Percentiles rank a stretch among this genome's conserved stretches.
Evolutionary conservation across 2,113 vertebrate species (phyloP).

Genomic region (Madoqua kirkii): DNA sequence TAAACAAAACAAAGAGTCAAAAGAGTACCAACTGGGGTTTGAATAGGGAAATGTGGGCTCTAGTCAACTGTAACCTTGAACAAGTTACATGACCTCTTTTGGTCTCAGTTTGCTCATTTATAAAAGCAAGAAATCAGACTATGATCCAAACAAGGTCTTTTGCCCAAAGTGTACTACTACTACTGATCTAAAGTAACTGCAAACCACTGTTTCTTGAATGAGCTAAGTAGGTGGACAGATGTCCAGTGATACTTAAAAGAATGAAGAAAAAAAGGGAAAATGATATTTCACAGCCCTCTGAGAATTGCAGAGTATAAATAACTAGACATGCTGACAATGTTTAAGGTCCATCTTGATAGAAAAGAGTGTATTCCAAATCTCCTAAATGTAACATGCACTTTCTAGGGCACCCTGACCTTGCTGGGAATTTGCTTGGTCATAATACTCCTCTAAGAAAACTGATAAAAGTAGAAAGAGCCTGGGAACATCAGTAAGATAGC

Average conservation of each 20-base stretch:
- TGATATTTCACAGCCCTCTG: constrained; percentile 14
- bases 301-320: constrained; percentile 43
- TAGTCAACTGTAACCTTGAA: neutral
- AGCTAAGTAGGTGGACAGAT: constrained; percentile 36
- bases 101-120: constrained; percentile 38
- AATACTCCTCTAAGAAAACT: constrained; percentile 52
- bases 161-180: neutral
- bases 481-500: constrained; percentile 45
- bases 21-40: neutral
- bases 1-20: neutral
- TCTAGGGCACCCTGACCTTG: constrained; percentile 13
- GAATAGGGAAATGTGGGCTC: neutral
- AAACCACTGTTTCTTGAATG: constrained; percentile 20
- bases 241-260: constrained; percentile 11
- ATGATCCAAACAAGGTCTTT: neutral
- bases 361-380: constrained; percentile 31
- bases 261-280: constrained; percentile 52
- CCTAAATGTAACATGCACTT: neutral
- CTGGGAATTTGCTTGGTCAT: constrained; percentile 40
- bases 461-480: constrained; percentile 43
- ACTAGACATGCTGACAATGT: constrained; percentile 24
- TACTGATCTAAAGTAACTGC: constrained; percentile 25
- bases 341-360: constrained; percentile 44
- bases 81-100: constrained; percentile 35
- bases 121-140: constrained; percentile 6